A percentile compares a stretch with the other conserved stretches of the same genome.
Conservation (phyloP, 2,113 vertebrate species). For the Solea solea region DNA sequence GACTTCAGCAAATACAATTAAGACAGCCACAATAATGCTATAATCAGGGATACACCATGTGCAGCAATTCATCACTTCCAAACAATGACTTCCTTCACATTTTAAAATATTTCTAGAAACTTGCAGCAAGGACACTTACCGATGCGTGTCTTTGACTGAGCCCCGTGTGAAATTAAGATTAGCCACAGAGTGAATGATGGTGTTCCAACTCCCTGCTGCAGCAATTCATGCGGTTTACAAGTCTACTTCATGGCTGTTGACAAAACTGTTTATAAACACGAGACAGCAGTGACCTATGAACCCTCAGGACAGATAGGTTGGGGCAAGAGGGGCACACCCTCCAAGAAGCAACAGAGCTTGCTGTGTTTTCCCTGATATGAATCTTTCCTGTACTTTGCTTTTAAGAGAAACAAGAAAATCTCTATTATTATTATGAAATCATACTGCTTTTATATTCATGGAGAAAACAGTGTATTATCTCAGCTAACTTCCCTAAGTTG, state of each 20-base stretch:
- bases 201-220: conserved; percentile 41
- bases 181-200: conserved; percentile 14
- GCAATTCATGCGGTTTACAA: conserved; percentile 54
- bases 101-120: conserved; percentile 23
- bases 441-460: too few species aligned
- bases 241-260: conserved; percentile 46
- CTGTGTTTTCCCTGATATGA: conserved; percentile 61
- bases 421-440: background rate
- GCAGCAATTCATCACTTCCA: too few species aligned
- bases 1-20: too few species aligned
- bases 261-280: conserved; percentile 80
- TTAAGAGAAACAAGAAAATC: conserved; percentile 33
- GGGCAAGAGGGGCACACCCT: conserved; percentile 53
- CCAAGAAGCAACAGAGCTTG: conserved; percentile 37
- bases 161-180: conserved; percentile 4
- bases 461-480: too few species aligned
- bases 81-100: too few species aligned
- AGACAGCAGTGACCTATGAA: conserved; percentile 80
- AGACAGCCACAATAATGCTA: too few species aligned
- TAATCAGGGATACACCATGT: too few species aligned
- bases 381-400: conserved; percentile 63
- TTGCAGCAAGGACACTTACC: conserved; percentile 48
- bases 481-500: too few species aligned
- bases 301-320: conserved; percentile 44
- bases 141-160: conserved; percentile 20